Evolutionary conservation across 1,140 invertebrate genomes (phyloP), one percentile per base, ranked within the genome.

Genomic region (Eriocheir sinensis): DNA sequence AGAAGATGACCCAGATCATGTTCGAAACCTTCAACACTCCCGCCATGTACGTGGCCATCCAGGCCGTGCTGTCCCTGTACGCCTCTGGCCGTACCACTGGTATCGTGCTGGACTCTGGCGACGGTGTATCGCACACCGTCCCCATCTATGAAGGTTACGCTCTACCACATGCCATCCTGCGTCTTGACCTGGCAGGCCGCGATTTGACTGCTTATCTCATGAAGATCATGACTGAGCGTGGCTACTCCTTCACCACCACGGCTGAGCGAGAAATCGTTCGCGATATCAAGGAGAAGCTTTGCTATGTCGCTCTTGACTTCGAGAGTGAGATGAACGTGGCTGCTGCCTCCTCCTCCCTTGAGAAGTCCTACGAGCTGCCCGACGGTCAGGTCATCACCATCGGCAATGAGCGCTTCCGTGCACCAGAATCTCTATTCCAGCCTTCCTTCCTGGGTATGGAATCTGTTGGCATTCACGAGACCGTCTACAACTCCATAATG

Each of bases 11-110:
- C 96, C 97, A 98, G 97, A 99, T 99, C 96, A 99, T 99, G 98
- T 99, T 99, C 96, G 98, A 99, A 96, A 99, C 98, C 95, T 99
- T 99, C 98, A 99, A 99, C 97, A 98, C 98, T 53, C 98, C 98
- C 2, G 98, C 98, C 92, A 99, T 99, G 98, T 99, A 99, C 96
- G 98, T 99, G 9, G 98, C 98, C 95, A 99, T 99, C 96, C 98
- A 99, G 96, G 98, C 98, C 96, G 98, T 99, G 88, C 97, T 99
- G 89, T 99, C 98, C 38, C 97, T 99, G 96, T 99, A 99, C 97
- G 98, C 98, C 96, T 99, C 98, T 96, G 98, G 98, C 97, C 98
- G 98, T 98, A 99, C 98, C 96, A 99, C 99, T 40, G 93, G 93
- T 94, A 94, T 94, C 86, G 93, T 94, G 86, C 88, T 94, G 38